Evolutionary conservation across 2,888 invertebrate species (phyloP).

Genomic region (Catotricha subobsoleta): DNA sequence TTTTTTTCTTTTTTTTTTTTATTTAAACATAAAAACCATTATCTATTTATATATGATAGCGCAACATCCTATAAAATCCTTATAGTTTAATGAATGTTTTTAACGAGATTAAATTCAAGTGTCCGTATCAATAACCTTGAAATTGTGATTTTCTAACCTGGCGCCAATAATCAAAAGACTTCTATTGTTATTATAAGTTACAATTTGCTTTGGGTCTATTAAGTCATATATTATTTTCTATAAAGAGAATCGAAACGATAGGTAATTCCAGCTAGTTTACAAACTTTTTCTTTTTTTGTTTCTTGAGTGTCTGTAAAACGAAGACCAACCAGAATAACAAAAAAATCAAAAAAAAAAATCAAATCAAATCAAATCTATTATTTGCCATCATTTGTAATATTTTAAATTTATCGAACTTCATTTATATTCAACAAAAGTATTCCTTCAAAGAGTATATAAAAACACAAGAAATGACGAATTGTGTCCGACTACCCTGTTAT

Average conservation of each 20-base stretch:
- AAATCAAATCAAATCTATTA: constrained; percentile 22
- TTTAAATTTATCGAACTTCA: constrained; percentile 9
- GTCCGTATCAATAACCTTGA: constrained; percentile 6
- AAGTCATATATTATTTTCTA: too few relatives aligned
- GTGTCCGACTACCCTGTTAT: constrained; percentile 26
- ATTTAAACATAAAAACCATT: too few relatives aligned
- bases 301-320: too few relatives aligned
- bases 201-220: too few relatives aligned
- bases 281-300: too few relatives aligned
- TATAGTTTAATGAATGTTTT: too few relatives aligned
- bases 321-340: too few relatives aligned
- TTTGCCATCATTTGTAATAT: constrained; percentile 29
- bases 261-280: too few relatives aligned
- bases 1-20: neutral
- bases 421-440: constrained; percentile 9
- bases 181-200: too few relatives aligned
- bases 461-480: constrained; percentile 8
- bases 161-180: constrained; percentile 6
- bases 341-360: too few relatives aligned
- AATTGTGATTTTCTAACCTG: constrained; percentile 4
- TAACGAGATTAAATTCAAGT: too few relatives aligned
- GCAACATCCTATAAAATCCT: neutral
- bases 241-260: too few relatives aligned
- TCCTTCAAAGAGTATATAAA: constrained; percentile 4
- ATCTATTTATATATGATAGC: neutral